Evolutionary conservation across 1,140 invertebrate species (phyloP).

Genomic region (Nomia melanderi): DNA sequence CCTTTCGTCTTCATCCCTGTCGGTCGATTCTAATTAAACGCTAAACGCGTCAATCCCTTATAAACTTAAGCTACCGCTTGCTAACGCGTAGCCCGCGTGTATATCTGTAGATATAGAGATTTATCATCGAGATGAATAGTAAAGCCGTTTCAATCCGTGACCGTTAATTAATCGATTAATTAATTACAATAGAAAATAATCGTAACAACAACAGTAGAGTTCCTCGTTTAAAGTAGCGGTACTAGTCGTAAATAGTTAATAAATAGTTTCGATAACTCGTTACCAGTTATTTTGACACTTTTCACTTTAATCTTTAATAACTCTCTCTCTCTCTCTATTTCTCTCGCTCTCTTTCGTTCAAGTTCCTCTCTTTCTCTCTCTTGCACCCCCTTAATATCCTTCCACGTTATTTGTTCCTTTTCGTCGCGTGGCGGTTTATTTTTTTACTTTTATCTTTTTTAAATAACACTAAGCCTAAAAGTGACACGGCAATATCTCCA

Average conservation of each 20-base stretch:
- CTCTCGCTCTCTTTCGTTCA: neutral
- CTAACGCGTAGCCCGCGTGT: no score
- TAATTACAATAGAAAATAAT: slow-evolving; percentile 63
- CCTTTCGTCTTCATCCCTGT: neutral
- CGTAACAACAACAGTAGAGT: slow-evolving; percentile 52
- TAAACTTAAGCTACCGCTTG: slow-evolving; percentile 43
- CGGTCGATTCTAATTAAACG: slow-evolving; percentile 46
- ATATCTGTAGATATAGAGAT: slow-evolving; percentile 57
- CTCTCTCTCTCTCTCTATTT: slow-evolving; percentile 32
- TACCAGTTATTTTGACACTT: slow-evolving; percentile 77
- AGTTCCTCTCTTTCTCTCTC: neutral
- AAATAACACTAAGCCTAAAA: slow-evolving; percentile 61
- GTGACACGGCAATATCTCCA: slow-evolving; percentile 73
- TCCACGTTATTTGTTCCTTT: slow-evolving; percentile 44
- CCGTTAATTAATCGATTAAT: slow-evolving; percentile 61
- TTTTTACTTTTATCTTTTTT: no score
- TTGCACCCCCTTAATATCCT: neutral
- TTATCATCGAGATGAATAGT: slow-evolving; percentile 57
- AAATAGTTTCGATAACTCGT: slow-evolving; percentile 68
- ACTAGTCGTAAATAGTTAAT: slow-evolving; percentile 67
- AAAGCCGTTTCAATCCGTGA: slow-evolving; percentile 52
- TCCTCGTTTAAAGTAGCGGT: slow-evolving; percentile 63
- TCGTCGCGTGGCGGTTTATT: slow-evolving; percentile 30
- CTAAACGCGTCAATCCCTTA: slow-evolving; percentile 25
- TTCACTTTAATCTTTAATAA: slow-evolving; percentile 59